Conservation (phyloP, 2,113 vertebrate species). For the Pteropus alecto region DNA sequence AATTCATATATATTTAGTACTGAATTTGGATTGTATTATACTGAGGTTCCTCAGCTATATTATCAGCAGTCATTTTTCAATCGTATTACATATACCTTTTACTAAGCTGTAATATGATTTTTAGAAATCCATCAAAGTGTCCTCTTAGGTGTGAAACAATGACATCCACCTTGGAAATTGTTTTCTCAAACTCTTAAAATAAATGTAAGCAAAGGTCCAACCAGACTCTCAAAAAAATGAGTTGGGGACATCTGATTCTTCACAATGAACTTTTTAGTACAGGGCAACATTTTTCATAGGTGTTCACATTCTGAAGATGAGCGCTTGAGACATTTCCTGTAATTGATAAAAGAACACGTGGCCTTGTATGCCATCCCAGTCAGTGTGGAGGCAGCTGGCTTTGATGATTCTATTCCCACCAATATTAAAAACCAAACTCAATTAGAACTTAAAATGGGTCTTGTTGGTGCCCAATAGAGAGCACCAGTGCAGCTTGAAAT, state of each 20-base stretch:
- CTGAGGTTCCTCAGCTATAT: not conserved
- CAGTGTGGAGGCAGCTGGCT: constrained; percentile 32
- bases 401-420: not conserved
- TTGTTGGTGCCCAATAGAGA: not conserved
- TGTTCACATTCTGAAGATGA: not conserved
- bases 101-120: not conserved
- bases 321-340: not conserved
- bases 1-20: not conserved
- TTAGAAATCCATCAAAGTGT: not conserved
- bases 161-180: not conserved
- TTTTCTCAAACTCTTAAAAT: not conserved
- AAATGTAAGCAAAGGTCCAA: not conserved
- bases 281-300: not conserved
- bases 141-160: not conserved
- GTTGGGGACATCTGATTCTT: not conserved
- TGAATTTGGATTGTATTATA: not conserved
- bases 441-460: constrained; percentile 1
- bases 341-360: not conserved
- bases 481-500: constrained; percentile 55
- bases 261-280: not conserved
- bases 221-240: not conserved
- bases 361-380: accelerated
- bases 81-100: not conserved
- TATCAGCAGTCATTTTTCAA: not conserved
- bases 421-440: not conserved